Conservation (phyloP, 2,797 vertebrate genomes). For the Gambusia yucatana region DNA sequence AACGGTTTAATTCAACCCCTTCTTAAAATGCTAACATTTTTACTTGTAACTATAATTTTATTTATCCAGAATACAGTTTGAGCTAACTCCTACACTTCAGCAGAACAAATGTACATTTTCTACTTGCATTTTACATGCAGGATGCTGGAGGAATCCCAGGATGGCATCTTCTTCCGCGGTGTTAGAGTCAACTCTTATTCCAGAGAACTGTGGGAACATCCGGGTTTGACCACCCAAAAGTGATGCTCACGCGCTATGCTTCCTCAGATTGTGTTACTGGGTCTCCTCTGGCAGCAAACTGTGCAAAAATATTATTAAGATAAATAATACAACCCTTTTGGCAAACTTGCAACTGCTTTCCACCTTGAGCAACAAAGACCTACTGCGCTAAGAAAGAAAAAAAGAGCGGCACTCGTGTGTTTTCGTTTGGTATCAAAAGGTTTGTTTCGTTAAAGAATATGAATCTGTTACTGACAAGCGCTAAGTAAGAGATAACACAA, state of each 20-base stretch:
- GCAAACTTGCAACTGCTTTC: neutral
- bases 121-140: constrained; percentile 2
- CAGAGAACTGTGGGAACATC: neutral
- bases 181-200: neutral
- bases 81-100: neutral
- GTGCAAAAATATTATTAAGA: constrained; percentile 27
- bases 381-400: neutral
- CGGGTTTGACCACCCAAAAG: neutral
- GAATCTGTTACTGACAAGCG: neutral
- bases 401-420: neutral
- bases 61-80: neutral
- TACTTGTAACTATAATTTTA: neutral
- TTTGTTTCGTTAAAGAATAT: neutral
- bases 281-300: neutral
- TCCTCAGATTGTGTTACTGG: neutral
- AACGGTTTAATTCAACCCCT: too few species aligned
- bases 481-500: neutral
- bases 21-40: too few species aligned
- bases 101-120: neutral
- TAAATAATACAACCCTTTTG: constrained; percentile 25
- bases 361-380: neutral
- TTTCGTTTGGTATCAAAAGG: neutral
- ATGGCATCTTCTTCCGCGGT: neutral
- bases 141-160: neutral
- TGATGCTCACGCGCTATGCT: neutral